A percentile compares a stretch with the other conserved stretches of the same genome.
phyloP scores from a whole-genome alignment of 2,797 vertebrate species.

The Notoglanidium macrostoma region DNA sequence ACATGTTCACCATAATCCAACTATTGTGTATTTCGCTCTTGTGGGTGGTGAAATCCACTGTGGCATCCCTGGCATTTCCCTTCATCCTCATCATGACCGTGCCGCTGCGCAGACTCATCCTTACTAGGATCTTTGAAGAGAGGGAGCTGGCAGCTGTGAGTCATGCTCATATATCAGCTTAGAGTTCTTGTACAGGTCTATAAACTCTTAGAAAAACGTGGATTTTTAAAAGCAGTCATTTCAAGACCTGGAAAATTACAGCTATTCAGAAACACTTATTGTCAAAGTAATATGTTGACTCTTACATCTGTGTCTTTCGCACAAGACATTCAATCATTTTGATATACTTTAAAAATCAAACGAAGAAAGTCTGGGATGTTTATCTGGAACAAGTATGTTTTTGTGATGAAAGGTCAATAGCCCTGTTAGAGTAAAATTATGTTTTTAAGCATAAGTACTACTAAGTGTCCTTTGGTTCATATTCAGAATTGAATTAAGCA shows the following conservation, averaged over 20 bases:
- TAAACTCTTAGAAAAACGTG: not conserved
- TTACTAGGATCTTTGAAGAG: conserved; percentile 92
- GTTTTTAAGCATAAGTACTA: not conserved
- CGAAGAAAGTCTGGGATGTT: not conserved
- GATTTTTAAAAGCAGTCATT: not conserved
- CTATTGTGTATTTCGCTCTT: conserved; percentile 89
- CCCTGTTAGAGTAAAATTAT: not conserved
- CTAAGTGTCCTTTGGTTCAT: not conserved
- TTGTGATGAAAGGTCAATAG: not conserved
- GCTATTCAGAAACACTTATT: not conserved
- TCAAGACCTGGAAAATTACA: not conserved
- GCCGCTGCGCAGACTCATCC: conserved; percentile 88
- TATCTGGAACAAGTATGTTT: not conserved
- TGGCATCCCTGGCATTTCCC: conserved; percentile 92
- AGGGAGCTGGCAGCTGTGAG: conserved; percentile 93
- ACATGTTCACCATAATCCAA: conserved; percentile 95
- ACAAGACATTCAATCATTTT: not conserved
- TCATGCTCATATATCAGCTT: conserved; percentile 32
- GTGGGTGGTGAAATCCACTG: conserved; percentile 96
- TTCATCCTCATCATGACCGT: conserved; percentile 98
- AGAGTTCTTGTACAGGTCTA: not conserved
- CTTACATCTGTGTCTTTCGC: not conserved
- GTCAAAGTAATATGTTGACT: not conserved
- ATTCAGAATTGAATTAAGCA: not conserved
- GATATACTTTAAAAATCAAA: not conserved